phyloP scores from a whole-genome alignment of 2,888 invertebrate genomes.

The Tetragonisca angustula region DNA sequence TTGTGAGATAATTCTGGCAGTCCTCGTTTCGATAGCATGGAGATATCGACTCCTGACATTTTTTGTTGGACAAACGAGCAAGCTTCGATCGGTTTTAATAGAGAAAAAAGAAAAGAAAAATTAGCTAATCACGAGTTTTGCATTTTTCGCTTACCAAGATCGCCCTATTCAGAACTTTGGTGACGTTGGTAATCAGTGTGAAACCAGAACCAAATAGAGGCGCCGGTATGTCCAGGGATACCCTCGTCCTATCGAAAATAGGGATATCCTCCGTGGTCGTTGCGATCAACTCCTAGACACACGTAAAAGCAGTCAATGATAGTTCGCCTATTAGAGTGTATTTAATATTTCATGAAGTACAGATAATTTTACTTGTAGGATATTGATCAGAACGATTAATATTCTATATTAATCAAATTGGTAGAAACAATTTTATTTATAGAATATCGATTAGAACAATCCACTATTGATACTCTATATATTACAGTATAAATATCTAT shows the following conservation, averaged over 20 bases:
- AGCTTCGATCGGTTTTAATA: not conserved
- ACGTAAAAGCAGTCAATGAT: conserved; percentile 43
- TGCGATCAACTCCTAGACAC: conserved; percentile 70
- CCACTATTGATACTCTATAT: too few relatives aligned
- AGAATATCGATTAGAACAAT: too few relatives aligned
- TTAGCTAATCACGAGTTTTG: not conserved
- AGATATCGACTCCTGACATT: not conserved
- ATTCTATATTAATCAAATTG: too few relatives aligned
- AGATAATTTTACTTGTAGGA: too few relatives aligned
- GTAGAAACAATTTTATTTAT: too few relatives aligned
- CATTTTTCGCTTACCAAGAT: conserved; percentile 86
- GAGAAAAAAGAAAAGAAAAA: not conserved
- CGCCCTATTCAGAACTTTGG: conserved; percentile 88
- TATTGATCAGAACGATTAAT: too few relatives aligned
- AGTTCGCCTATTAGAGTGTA: conserved; percentile 20
- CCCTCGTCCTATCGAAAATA: conserved; percentile 85
- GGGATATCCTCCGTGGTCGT: conserved; percentile 85
- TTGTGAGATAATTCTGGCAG: not conserved
- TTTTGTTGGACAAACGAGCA: not conserved
- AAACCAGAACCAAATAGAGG: conserved; percentile 89
- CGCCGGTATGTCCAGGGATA: conserved; percentile 88
- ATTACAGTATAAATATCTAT: too few relatives aligned
- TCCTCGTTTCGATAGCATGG: not conserved
- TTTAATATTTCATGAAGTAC: too few relatives aligned
- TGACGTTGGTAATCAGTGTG: conserved; percentile 88